Base-by-base conservation (phyloP, 1,140 invertebrate genomes). In the Drosophila subpulchrella region DNA sequence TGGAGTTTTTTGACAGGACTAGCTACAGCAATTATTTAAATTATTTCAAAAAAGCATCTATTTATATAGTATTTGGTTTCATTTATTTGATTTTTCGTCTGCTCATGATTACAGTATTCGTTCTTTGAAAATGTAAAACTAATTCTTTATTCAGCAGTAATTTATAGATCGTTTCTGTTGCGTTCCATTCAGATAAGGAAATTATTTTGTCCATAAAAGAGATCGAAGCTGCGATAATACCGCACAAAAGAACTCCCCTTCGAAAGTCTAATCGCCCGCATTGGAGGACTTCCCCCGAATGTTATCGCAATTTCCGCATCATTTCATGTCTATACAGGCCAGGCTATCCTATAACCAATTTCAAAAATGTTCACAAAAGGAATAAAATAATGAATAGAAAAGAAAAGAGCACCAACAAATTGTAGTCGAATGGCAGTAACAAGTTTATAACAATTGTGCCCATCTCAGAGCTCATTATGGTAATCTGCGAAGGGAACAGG, bases 401-500 rank as follows among this genome's bases (percentile, higher is more conserved):
- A 50, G 41, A 47, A 76, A 50, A 44, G 44, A 75, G 76, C 60
- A 47, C 44, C 38, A 54, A 54, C 54, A 88, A 85, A 85, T 85
- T 86, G 75, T 86, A 63, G 70, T 75, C 65, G 65, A 82, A 82
- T 57, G 81, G 68, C 83, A 71, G 75, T 86, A 78, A 88, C 78
- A 86, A 86, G 75, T 86, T 86, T 86, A 86, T 86, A 86, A 88
- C 65, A 63, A 54, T 57, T 65, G 71, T 54, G 63, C 42, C 78
- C 78, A 72, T 61, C 47, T 55, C 72, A 48, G 58, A 77, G 79
- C 76, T 88, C 84, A 88, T 88, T 83, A 88, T 88, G 84, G 74
- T 88, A 88, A 88, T 88, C 84, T 88, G 60, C 38, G 38, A 38
- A 36, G 57, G 32, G 51, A 59, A 68, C 65, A 53, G 47, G 61